Base-by-base conservation (phyloP, 2,113 vertebrate genomes). In the Gymnorhina tibicen region DNA sequence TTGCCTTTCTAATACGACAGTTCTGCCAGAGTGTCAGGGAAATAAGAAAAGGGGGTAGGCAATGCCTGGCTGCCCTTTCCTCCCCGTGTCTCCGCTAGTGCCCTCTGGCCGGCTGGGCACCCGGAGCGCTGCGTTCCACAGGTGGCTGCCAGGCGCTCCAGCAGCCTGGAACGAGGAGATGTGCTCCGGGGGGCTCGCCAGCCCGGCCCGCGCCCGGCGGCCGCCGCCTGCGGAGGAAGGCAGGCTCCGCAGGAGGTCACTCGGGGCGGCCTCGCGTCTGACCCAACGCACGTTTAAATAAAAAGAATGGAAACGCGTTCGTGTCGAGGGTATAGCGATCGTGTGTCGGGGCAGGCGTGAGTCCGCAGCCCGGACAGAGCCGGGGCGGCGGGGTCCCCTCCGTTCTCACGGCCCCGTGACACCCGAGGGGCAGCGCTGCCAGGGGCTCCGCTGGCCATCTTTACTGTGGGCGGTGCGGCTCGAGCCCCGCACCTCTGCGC, bases 401-500 rank as follows among this genome's bases (percentile, higher is more conserved):
- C 5, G 8, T 77, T 58, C 77, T 50, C 81, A 32, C n/a, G 30
- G 58, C 41, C 35, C 80, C 13, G 33, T 67, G 68, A 56, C 72
- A 47, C 30, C 50, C 28, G 69, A 18, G 60, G 44, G 53, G 18
- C 28, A 10, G 77, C 30, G 47, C 23, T 55, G 75, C 35, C 50
- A 1, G 59, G 70, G 42, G 41, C 75, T 42, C 20, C 16, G 14
- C 55, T 62, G 84, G 89, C 93, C 95, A 94, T 97, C 73, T 95
- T 96, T 91, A 46, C 4, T 85, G 69, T 13, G 96, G 93, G 89
- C 87, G 18, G 12, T 4, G 3, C 30, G 23, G 44, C 19, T 20
- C 3, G 19, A 24, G 35, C 39, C 11, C 42, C 26, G 26, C 68
- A 32, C 6, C n/a, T 44, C 35, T 4, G 28, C 22, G 18, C 24